phyloP scores from a whole-genome alignment of 2,888 invertebrate genomes.

The Periphyllus acericola region DNA sequence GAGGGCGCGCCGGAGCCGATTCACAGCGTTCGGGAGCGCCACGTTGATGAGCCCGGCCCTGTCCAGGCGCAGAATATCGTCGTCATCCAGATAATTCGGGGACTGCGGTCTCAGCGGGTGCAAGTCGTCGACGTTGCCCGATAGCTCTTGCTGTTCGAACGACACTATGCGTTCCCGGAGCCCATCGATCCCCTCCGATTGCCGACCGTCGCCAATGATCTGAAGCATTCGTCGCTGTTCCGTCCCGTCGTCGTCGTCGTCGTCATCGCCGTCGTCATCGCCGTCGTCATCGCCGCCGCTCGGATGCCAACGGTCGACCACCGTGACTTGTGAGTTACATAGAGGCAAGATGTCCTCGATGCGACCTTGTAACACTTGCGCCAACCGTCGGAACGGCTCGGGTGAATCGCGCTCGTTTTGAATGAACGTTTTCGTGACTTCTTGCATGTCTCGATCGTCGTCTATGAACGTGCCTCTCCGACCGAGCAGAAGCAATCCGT shows the following conservation, averaged over 20 bases:
- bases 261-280: neutral
- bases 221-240: neutral
- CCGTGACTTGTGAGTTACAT: too few species aligned
- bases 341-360: constrained; percentile 47
- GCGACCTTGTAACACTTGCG: neutral
- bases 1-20: constrained; percentile 23
- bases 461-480: neutral
- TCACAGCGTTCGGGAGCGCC: constrained; percentile 42
- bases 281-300: neutral
- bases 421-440: neutral
- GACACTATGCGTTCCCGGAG: constrained; percentile 44
- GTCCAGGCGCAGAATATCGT: constrained; percentile 14
- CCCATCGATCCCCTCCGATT: neutral
- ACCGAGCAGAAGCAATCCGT: constrained; percentile 35
- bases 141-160: constrained; percentile 32
- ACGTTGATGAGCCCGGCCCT: constrained; percentile 44
- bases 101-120: neutral
- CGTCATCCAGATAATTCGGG: neutral
- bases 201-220: neutral
- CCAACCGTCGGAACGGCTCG: neutral
- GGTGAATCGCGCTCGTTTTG: constrained; percentile 11
- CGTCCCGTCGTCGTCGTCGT: neutral
- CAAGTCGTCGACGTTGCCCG: neutral
- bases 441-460: neutral
- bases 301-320: constrained; percentile 2